Percentiles rank a stretch among this genome's conserved stretches.
These are phyloP conservation scores for Anguilla japonica DNA, from an alignment of 2,113 vertebrate genomes.

Conservation along the genomic window DNA sequence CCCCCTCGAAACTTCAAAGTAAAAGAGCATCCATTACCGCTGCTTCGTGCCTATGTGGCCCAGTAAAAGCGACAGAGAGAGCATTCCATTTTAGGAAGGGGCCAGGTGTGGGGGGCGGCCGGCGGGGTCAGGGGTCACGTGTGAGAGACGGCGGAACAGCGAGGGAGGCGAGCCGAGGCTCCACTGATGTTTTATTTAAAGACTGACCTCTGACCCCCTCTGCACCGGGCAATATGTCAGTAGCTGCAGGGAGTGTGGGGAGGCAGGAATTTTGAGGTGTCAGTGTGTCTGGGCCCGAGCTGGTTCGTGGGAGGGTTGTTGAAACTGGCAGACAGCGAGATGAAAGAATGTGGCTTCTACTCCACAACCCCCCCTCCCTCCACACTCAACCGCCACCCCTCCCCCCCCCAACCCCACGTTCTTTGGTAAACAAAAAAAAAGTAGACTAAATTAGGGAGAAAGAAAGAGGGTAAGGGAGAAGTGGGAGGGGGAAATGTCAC, in stretches of 20 bases:
- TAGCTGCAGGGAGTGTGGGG: slow-evolving; percentile 26
- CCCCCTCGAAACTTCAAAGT: slow-evolving; percentile 20
- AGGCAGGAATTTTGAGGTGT: slow-evolving; percentile 44
- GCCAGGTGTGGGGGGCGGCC: slow-evolving; percentile 15
- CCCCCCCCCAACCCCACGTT: slow-evolving; percentile 5
- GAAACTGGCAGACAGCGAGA: slow-evolving; percentile 38
- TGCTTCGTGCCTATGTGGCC: not conserved
- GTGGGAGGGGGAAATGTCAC: slow-evolving; percentile 33
- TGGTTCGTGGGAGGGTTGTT: slow-evolving; percentile 36
- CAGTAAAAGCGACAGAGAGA: not conserved
- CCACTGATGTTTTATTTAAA: slow-evolving; percentile 60
- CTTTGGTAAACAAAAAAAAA: slow-evolving; percentile 51
- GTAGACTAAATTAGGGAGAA: slow-evolving; percentile 20
- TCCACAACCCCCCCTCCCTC: not conserved
- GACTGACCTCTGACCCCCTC: slow-evolving; percentile 36
- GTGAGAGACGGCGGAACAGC: slow-evolving; percentile 25
- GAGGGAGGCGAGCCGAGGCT: slow-evolving; percentile 41
- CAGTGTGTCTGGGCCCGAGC: slow-evolving; percentile 34
- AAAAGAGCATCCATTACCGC: not conserved
- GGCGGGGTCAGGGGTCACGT: slow-evolving; percentile 25
- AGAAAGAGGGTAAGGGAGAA: slow-evolving; percentile 13
- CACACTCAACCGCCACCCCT: no score
- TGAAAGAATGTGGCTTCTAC: slow-evolving; percentile 44
- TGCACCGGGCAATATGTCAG: slow-evolving; percentile 35
- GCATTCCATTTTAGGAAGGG: slow-evolving; percentile 4